A percentile compares a stretch with the other conserved stretches of the same genome.
Evolutionary conservation across 2,888 invertebrate species (phyloP).

Genomic region (Cotesia congregata): DNA sequence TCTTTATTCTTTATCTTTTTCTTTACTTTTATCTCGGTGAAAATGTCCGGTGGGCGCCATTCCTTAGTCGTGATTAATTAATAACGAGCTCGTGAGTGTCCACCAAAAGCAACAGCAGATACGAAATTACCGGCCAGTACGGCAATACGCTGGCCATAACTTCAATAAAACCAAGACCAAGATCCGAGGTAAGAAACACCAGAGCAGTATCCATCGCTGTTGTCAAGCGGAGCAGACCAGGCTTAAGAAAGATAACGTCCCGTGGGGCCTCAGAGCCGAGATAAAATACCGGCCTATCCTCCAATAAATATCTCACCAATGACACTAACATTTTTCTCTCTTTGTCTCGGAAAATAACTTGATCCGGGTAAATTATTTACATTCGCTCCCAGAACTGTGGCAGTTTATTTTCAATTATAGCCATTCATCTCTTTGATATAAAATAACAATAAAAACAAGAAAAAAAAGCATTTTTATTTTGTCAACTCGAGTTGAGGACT

Average conservation of each 20-base stretch:
- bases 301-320: constrained; percentile 12
- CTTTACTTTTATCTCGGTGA: no score
- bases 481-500: not conserved
- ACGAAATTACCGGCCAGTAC: not conserved
- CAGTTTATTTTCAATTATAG: not conserved
- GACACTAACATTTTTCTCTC: constrained; percentile 15
- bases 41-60: not conserved
- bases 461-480: not conserved
- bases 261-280: constrained; percentile 11
- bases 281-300: constrained; percentile 18
- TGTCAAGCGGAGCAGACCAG: constrained; percentile 23
- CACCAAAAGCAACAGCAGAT: not conserved
- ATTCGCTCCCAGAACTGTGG: not conserved
- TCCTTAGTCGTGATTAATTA: not conserved
- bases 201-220: constrained; percentile 1
- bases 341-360: not conserved
- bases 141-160: not conserved
- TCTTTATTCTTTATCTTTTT: not conserved
- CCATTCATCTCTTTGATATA: not conserved
- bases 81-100: not conserved
- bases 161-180: not conserved
- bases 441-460: not conserved
- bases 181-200: not conserved
- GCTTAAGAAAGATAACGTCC: constrained; percentile 20
- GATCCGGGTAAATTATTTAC: not conserved